phyloP scores from a whole-genome alignment of 2,113 vertebrate species.

The Mystacornis crossleyi region DNA sequence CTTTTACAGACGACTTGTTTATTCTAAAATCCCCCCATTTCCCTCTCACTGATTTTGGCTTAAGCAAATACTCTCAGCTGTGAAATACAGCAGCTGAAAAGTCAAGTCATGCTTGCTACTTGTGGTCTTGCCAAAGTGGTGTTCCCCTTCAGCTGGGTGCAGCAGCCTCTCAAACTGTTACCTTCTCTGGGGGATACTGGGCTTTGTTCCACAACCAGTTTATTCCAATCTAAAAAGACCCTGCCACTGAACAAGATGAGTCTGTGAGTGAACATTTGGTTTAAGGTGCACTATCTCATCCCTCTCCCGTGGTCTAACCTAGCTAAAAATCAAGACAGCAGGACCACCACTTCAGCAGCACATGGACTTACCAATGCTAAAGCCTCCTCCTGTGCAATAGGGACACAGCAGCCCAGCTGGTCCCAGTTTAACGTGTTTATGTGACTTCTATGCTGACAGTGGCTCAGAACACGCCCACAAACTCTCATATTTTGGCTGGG shows the following conservation, averaged over 20 bases:
- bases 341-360: neutral
- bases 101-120: neutral
- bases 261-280: neutral
- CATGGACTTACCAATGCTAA: neutral
- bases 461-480: rapidly evolving
- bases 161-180: neutral
- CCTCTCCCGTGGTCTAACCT: neutral
- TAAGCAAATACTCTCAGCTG: neutral
- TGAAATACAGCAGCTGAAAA: neutral
- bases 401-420: neutral
- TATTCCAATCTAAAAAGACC: neutral
- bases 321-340: neutral
- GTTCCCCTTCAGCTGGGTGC: neutral
- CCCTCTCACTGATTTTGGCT: neutral
- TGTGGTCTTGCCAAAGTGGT: neutral
- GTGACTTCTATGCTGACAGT: neutral
- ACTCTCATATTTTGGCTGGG: neutral
- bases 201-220: neutral
- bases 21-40: neutral
- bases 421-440: rapidly evolving
- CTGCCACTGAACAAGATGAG: neutral
- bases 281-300: neutral
- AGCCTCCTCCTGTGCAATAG: neutral
- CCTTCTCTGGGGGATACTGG: neutral
- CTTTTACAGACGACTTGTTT: neutral